Percentiles rank a stretch among this genome's conserved stretches.
Evolutionary conservation across 2,113 vertebrate species (phyloP).

Genomic region (Hippocampus comes): DNA sequence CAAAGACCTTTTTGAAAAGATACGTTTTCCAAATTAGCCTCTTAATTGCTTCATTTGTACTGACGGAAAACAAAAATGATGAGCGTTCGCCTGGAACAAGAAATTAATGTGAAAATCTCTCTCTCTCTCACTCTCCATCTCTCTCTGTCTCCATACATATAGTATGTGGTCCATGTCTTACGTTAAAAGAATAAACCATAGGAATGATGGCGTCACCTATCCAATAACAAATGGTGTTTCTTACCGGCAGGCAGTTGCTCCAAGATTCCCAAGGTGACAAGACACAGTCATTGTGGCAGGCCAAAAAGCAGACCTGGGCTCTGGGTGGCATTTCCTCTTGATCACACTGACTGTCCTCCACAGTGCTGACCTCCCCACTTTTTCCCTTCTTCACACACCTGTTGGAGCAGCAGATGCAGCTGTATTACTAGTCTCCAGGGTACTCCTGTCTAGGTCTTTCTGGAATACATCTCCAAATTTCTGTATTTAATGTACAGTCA

Average conservation of each 20-base stretch:
- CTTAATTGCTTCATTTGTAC: no score
- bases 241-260: conserved; percentile 86
- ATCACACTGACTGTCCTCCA: conserved; percentile 78
- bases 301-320: conserved; percentile 80
- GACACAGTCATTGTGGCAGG: conserved; percentile 86
- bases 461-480: conserved; percentile 22
- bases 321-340: conserved; percentile 75
- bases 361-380: conserved; percentile 50
- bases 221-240: background rate
- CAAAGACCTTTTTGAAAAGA: no score
- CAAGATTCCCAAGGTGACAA: conserved; percentile 86
- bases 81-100: no score
- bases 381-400: conserved; percentile 81
- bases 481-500: conserved; percentile 2
- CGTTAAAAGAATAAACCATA: no score
- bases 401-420: conserved; percentile 28
- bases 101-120: no score
- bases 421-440: conserved; percentile 36
- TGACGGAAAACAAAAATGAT: no score
- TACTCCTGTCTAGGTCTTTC: conserved; percentile 13
- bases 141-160: no score
- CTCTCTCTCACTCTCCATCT: no score
- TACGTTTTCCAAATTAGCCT: no score
- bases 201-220: no score
- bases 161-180: no score